These are phyloP conservation scores for Lampris megalopsis DNA, from an alignment of 2,113 vertebrate species.

Conservation along the genomic window DNA sequence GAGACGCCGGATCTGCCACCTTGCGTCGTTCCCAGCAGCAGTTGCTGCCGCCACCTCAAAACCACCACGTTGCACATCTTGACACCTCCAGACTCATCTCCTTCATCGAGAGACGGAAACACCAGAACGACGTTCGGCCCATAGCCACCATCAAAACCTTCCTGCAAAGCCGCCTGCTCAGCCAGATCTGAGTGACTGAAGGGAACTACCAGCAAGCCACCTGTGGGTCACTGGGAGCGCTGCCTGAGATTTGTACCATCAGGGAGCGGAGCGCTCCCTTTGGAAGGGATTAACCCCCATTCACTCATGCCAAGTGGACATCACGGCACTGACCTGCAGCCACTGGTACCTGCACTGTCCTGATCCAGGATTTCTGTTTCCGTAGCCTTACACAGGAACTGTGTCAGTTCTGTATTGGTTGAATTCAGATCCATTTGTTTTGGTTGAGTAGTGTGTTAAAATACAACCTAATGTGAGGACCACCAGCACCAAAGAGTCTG, in stretches of 20 bases:
- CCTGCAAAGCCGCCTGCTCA: constrained; percentile 92
- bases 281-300: background rate
- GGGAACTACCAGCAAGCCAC: background rate
- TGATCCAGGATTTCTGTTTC: constrained; percentile 1
- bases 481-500: constrained; percentile 51
- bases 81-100: constrained; percentile 96
- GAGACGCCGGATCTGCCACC: constrained; percentile 34
- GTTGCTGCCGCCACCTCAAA: constrained; percentile 50
- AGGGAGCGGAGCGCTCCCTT: constrained; percentile 40
- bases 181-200: constrained; percentile 82
- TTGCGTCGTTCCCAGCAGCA: constrained; percentile 17
- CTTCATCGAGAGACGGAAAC: constrained; percentile 98
- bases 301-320: too few species aligned
- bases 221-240: background rate
- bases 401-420: background rate
- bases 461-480: constrained; percentile 29
- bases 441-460: constrained; percentile 23
- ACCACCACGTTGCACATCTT: constrained; percentile 76
- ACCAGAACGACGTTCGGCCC: constrained; percentile 95
- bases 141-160: constrained; percentile 92
- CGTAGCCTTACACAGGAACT: background rate
- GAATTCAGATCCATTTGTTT: constrained; percentile 12
- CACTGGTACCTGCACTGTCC: background rate
- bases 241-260: constrained; percentile 53
- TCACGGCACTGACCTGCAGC: constrained; percentile 8